Percentiles rank a stretch among this genome's conserved stretches.
Conservation (phyloP, 2,113 vertebrate genomes). For the Ellobius talpinus region DNA sequence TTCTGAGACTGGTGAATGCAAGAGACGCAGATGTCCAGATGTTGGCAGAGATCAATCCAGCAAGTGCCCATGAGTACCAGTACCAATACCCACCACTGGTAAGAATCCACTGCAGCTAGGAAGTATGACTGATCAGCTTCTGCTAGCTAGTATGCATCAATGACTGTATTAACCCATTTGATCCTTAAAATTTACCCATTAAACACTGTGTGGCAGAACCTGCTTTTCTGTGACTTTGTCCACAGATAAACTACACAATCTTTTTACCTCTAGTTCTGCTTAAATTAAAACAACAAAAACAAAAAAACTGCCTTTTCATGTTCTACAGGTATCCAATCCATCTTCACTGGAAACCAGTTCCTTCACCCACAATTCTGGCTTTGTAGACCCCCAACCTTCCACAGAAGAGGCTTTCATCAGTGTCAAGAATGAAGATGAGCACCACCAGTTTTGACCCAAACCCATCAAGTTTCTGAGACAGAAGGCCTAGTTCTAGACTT, state of each 20-base stretch:
- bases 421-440: slow-evolving; percentile 59
- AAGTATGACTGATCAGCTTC: neutral
- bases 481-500: neutral
- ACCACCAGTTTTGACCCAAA: neutral
- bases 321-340: slow-evolving; percentile 77
- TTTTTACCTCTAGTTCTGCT: neutral
- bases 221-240: neutral
- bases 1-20: slow-evolving; percentile 86
- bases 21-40: slow-evolving; percentile 86
- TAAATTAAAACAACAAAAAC: neutral
- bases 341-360: slow-evolving; percentile 2
- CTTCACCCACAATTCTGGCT: slow-evolving; percentile 49
- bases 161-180: neutral
- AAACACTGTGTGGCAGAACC: neutral
- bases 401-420: slow-evolving; percentile 27
- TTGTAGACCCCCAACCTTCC: slow-evolving; percentile 84
- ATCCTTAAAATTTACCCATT: neutral
- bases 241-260: neutral
- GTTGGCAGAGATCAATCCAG: slow-evolving; percentile 80
- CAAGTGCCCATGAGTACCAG: slow-evolving; percentile 83
- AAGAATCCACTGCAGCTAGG: slow-evolving; percentile 25
- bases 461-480: neutral
- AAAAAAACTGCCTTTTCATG: neutral
- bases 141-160: neutral
- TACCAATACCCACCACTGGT: slow-evolving; percentile 86